Conservation (phyloP, 2,113 vertebrate species). For the Micronycteris hirsuta region DNA sequence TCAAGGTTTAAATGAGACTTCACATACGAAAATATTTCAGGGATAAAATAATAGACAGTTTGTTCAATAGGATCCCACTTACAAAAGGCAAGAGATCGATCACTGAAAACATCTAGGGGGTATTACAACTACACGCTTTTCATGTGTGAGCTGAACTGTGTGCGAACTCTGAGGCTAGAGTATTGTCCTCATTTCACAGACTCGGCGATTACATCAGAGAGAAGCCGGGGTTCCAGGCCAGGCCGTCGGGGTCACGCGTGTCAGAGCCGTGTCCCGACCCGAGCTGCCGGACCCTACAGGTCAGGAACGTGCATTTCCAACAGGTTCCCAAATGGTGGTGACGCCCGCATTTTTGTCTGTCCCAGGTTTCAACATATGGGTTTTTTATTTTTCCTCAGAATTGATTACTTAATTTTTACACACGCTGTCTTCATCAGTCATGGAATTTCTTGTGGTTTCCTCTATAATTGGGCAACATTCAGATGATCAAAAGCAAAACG, state of each 20-base stretch:
- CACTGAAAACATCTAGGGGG: fast-evolving
- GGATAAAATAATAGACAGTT: not conserved
- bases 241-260: no score
- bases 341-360: fast-evolving
- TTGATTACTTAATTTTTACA: not conserved
- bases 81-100: fast-evolving
- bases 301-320: fast-evolving
- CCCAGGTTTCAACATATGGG: not conserved
- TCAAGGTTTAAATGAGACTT: no score
- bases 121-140: fast-evolving
- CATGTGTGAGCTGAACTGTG: fast-evolving
- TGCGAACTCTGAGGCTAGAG: fast-evolving
- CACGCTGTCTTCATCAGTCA: constrained; percentile 28
- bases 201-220: fast-evolving
- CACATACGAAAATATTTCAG: fast-evolving
- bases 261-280: no score
- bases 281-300: fast-evolving
- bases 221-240: fast-evolving
- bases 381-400: not conserved
- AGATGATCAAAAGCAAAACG: not conserved
- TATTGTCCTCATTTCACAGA: fast-evolving
- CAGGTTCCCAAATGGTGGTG: not conserved
- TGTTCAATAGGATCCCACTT: not conserved
- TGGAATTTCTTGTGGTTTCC: not conserved
- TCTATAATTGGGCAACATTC: not conserved